Percentiles rank a stretch among this genome's conserved stretches.
These are phyloP conservation scores for Drosophila pallidifrons DNA, from an alignment of 1,140 invertebrate species.

Conservation along the genomic window DNA sequence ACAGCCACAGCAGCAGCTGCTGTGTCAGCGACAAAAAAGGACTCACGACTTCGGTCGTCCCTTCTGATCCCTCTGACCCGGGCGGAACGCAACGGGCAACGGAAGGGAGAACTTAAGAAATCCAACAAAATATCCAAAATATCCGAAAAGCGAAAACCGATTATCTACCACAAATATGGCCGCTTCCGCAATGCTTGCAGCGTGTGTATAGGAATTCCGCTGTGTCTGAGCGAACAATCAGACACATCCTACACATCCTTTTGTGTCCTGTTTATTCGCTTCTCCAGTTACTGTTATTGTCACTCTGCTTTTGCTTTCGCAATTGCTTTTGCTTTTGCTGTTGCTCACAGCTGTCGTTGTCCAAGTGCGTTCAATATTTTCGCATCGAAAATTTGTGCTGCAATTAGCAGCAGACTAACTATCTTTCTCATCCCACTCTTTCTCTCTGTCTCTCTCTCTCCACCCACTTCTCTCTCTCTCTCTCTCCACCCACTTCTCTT, in stretches of 20 bases:
- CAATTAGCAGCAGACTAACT: slow-evolving; percentile 28
- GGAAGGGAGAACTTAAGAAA: no score
- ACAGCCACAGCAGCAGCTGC: slow-evolving; percentile 33
- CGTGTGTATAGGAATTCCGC: slow-evolving; percentile 69
- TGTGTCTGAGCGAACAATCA: slow-evolving; percentile 48
- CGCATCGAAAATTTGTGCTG: slow-evolving; percentile 24
- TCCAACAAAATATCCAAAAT: background rate
- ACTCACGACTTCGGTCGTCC: background rate
- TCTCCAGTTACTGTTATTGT: background rate
- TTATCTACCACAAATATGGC: slow-evolving; percentile 79
- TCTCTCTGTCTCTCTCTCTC: no score
- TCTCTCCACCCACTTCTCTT: background rate
- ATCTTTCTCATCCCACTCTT: background rate
- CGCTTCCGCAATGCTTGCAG: slow-evolving; percentile 55
- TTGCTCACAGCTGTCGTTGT: no score
- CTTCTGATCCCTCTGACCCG: no score
- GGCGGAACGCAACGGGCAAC: no score
- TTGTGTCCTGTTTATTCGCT: background rate
- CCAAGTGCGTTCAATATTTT: slow-evolving; percentile 4
- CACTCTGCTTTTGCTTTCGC: background rate
- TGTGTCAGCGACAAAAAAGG: slow-evolving; percentile 50
- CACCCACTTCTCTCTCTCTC: no score
- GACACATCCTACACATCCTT: slow-evolving; percentile 10
- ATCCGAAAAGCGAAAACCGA: slow-evolving; percentile 58
- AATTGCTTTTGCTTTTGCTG: no score